Conservation (phyloP, 2,888 invertebrate species). For the Hesperia comma region DNA sequence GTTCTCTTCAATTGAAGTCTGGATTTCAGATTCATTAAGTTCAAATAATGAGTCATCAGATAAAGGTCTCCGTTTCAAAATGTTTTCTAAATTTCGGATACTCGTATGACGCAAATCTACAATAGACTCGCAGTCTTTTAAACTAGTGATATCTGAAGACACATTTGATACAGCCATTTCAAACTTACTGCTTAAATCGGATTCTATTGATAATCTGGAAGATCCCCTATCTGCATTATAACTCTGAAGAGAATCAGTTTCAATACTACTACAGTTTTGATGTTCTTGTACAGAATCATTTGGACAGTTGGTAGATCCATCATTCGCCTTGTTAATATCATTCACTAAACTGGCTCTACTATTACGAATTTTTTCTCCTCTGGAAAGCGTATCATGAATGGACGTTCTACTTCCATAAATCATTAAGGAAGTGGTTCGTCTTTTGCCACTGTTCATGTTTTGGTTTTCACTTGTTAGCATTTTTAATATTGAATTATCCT, state of each 20-base stretch:
- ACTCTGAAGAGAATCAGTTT: conserved; percentile 75
- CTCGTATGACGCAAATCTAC: conserved; percentile 81
- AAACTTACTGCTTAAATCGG: conserved; percentile 80
- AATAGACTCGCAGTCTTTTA: conserved; percentile 75
- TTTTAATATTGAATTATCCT: conserved; percentile 78
- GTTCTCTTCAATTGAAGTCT: conserved; percentile 74
- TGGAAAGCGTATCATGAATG: conserved; percentile 78
- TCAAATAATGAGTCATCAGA: conserved; percentile 90
- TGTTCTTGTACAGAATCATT: conserved; percentile 65
- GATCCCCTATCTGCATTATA: conserved; percentile 77
- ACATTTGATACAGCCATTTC: conserved; percentile 72
- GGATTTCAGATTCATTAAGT: conserved; percentile 84
- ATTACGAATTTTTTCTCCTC: conserved; percentile 78
- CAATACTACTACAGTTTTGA: conserved; percentile 69
- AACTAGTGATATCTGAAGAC: conserved; percentile 72
- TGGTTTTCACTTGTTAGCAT: conserved; percentile 77
- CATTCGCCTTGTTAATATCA: conserved; percentile 63
- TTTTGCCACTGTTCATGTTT: conserved; percentile 72
- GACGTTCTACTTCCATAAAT: conserved; percentile 79
- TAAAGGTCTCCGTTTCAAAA: conserved; percentile 88
- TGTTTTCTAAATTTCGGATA: conserved; percentile 83
- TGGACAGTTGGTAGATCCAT: conserved; percentile 55
- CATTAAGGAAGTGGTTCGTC: conserved; percentile 79
- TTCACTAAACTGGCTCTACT: conserved; percentile 75
- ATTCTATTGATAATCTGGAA: conserved; percentile 75